These are phyloP conservation scores for Drosophila ironensis DNA, from an alignment of 1,140 invertebrate species.

Conservation along the genomic window DNA sequence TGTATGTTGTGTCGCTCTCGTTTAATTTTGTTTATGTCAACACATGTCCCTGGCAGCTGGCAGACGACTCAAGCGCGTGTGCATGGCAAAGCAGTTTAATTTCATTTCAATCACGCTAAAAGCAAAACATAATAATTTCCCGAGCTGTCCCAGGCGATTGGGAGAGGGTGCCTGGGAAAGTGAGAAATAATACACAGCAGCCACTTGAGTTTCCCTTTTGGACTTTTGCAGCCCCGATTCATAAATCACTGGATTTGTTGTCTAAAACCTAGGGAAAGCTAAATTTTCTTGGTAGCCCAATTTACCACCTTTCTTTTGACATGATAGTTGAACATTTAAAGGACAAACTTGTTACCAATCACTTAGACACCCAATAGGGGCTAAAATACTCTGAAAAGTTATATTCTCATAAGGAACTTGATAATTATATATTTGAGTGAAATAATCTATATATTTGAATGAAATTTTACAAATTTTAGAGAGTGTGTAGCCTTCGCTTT, in stretches of 20 bases:
- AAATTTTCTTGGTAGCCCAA: slow-evolving; percentile 25
- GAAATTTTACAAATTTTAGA: too few relatives aligned
- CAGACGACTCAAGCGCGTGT: slow-evolving; percentile 49
- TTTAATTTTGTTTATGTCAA: slow-evolving; percentile 53
- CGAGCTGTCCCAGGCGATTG: slow-evolving; percentile 56
- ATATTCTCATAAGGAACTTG: too few relatives aligned
- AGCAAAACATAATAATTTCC: slow-evolving; percentile 79
- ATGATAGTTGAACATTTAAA: neutral
- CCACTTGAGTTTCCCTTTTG: slow-evolving; percentile 8
- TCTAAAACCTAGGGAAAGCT: slow-evolving; percentile 14
- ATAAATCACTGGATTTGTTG: slow-evolving; percentile 61
- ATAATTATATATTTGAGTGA: too few relatives aligned
- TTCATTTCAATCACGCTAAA: slow-evolving; percentile 79
- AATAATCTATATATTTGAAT: too few relatives aligned
- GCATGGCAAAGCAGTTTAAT: slow-evolving; percentile 63
- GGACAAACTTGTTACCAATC: neutral
- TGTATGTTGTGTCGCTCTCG: slow-evolving; percentile 8
- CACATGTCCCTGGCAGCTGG: slow-evolving; percentile 72
- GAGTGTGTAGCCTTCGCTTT: slow-evolving; percentile 3
- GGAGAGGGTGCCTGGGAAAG: slow-evolving; percentile 22
- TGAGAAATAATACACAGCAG: slow-evolving; percentile 61
- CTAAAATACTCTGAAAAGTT: neutral
- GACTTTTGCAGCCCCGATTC: slow-evolving; percentile 6
- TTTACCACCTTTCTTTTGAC: slow-evolving; percentile 5
- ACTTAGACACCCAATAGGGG: too few relatives aligned